These are phyloP conservation scores for Bugula neritina DNA, from an alignment of 2,888 invertebrate species.

Conservation along the genomic window DNA sequence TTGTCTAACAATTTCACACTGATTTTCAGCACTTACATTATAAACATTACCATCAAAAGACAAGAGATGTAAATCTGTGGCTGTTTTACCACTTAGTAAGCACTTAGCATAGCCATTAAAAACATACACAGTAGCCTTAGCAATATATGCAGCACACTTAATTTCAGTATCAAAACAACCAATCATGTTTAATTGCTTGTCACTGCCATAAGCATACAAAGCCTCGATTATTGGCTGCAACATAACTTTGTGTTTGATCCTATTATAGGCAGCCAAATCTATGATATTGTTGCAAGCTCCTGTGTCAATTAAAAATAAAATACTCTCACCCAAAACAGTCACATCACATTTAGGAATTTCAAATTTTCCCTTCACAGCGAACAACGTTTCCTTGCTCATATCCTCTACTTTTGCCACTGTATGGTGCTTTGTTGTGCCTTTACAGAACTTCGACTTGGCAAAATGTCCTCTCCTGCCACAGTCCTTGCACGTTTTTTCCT, in stretches of 20 bases:
- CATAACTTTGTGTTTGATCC: not conserved
- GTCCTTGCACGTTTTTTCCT: not conserved
- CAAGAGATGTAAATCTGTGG: not conserved
- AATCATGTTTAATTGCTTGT: not conserved
- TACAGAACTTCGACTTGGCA: not conserved
- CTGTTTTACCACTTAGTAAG: not conserved
- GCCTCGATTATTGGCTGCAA: not conserved
- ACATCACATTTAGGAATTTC: not conserved
- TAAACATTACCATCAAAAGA: not conserved
- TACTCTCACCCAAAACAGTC: not conserved
- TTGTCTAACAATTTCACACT: not conserved
- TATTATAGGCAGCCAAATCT: not conserved
- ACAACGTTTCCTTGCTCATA: no score
- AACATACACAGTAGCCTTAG: not conserved
- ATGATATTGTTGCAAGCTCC: constrained; percentile 12
- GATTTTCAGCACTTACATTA: not conserved
- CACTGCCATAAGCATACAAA: not conserved
- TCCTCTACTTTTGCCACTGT: no score
- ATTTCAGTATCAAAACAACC: constrained; percentile 7
- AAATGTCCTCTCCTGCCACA: not conserved
- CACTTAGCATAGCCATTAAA: not conserved
- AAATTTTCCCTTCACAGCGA: not conserved
- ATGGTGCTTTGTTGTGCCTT: not conserved
- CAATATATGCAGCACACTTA: not conserved
- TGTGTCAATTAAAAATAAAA: not conserved